A percentile compares a stretch with the other conserved stretches of the same genome.
These are phyloP conservation scores for Nomada goodeniana DNA, from an alignment of 2,888 invertebrate species.

Conservation along the genomic window DNA sequence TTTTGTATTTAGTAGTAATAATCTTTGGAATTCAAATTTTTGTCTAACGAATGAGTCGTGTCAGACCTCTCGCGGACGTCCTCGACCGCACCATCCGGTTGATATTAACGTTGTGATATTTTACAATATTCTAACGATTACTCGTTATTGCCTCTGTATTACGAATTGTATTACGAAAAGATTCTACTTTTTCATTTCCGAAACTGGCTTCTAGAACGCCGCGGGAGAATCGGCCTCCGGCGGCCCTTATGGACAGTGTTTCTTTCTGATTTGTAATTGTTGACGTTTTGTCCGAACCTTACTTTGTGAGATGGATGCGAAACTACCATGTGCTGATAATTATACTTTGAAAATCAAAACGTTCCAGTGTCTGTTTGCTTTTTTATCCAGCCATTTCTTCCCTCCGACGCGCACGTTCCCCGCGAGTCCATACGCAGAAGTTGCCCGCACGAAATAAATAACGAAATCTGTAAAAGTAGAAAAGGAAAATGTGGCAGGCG, in stretches of 20 bases:
- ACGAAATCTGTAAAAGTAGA: too few species aligned
- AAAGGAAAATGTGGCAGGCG: background rate
- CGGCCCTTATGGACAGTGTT: slow-evolving; percentile 21
- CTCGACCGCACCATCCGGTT: slow-evolving; percentile 65
- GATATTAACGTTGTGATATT: slow-evolving; percentile 84
- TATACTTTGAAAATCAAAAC: slow-evolving; percentile 78
- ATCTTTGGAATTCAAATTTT: background rate
- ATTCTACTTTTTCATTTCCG: slow-evolving; percentile 17
- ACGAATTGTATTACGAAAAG: slow-evolving; percentile 77
- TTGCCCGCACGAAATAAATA: too few species aligned
- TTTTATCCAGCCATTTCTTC: background rate
- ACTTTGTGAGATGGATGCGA: slow-evolving; percentile 77
- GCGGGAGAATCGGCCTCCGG: slow-evolving; percentile 11
- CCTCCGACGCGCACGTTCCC: background rate
- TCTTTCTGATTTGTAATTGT: slow-evolving; percentile 75
- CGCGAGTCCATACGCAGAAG: too few species aligned
- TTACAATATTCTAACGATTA: slow-evolving; percentile 76
- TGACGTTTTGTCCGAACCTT: slow-evolving; percentile 74
- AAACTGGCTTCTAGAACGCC: slow-evolving; percentile 33
- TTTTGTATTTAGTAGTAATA: background rate
- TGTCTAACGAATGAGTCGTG: background rate
- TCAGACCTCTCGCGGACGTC: background rate
- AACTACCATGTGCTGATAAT: slow-evolving; percentile 83
- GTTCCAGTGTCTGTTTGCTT: slow-evolving; percentile 13
- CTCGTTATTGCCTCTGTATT: slow-evolving; percentile 79